These are phyloP conservation scores for Amblyjoppa fuscipennis DNA, from an alignment of 2,888 invertebrate genomes.

Conservation along the genomic window DNA sequence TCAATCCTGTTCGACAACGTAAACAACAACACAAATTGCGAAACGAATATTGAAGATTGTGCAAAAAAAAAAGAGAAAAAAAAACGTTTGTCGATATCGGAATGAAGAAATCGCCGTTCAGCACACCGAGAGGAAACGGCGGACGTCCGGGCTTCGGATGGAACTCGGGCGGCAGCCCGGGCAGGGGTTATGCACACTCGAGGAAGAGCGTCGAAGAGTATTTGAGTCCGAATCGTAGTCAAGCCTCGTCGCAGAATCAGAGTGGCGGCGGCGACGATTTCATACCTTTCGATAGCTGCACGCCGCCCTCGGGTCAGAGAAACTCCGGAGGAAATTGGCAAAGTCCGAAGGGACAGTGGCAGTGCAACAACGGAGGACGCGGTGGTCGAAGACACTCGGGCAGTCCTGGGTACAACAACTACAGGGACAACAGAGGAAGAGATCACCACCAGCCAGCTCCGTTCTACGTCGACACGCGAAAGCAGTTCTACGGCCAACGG, in stretches of 20 bases:
- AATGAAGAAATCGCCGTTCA: conserved; percentile 80
- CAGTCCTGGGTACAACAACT: conserved; percentile 71
- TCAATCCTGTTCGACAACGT: conserved; percentile 1
- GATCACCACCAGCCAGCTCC: conserved; percentile 40
- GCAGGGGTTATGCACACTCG: conserved; percentile 71
- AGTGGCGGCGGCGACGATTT: conserved; percentile 70
- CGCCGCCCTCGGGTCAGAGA: conserved; percentile 68
- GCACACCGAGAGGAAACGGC: conserved; percentile 73
- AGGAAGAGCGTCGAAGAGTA: conserved; percentile 60
- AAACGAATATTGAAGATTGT: conserved; percentile 9
- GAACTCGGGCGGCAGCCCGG: conserved; percentile 63
- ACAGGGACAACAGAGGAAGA: conserved; percentile 57
- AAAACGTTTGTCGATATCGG: conserved; percentile 2
- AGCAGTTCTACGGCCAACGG: conserved; percentile 33
- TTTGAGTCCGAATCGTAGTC: conserved; percentile 63
- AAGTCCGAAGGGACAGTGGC: conserved; percentile 46
- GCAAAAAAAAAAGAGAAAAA: conserved; percentile 19
- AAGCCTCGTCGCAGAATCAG: conserved; percentile 33
- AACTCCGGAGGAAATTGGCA: conserved; percentile 58
- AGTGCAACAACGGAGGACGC: not conserved
- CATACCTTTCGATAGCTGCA: conserved; percentile 75
- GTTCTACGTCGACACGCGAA: conserved; percentile 40
- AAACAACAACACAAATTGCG: conserved; percentile 1
- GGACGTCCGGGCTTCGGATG: conserved; percentile 65
- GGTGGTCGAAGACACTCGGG: conserved; percentile 63